Evolutionary conservation across 2,113 vertebrate genomes (phyloP).

Genomic region (Xiphophorus couchianus): DNA sequence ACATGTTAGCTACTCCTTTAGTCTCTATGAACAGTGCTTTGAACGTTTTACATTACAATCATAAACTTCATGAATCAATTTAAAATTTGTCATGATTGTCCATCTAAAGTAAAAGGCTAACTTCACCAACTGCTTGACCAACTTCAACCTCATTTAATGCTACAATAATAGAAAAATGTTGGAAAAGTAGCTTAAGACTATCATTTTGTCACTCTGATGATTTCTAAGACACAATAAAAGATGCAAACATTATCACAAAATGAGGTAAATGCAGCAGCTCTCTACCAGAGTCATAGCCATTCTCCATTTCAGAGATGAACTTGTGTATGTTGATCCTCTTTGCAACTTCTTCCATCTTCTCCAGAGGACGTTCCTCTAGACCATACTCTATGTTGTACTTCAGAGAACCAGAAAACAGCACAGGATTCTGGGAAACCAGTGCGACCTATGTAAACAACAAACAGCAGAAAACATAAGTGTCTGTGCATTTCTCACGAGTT

Average conservation of each 20-base stretch:
- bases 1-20: neutral
- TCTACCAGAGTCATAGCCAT: constrained; percentile 73
- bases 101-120: neutral
- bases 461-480: neutral
- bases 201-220: neutral
- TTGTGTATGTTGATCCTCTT: constrained; percentile 54
- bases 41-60: neutral
- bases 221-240: neutral
- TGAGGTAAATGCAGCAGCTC: neutral
- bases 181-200: neutral
- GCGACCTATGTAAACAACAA: constrained; percentile 42
- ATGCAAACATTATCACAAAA: neutral
- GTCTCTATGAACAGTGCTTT: neutral
- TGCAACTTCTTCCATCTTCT: constrained; percentile 62
- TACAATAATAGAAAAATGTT: neutral
- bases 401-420: constrained; percentile 79
- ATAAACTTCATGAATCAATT: neutral
- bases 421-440: constrained; percentile 78
- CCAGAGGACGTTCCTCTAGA: constrained; percentile 50
- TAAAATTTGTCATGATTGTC: neutral
- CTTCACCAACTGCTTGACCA: neutral
- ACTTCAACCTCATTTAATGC: neutral
- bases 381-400: constrained; percentile 79
- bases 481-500: neutral
- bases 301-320: constrained; percentile 70